Evolutionary conservation across 2,797 vertebrate genomes (phyloP), one percentile per base, ranked within the genome.

Genomic region (Huso huso): DNA sequence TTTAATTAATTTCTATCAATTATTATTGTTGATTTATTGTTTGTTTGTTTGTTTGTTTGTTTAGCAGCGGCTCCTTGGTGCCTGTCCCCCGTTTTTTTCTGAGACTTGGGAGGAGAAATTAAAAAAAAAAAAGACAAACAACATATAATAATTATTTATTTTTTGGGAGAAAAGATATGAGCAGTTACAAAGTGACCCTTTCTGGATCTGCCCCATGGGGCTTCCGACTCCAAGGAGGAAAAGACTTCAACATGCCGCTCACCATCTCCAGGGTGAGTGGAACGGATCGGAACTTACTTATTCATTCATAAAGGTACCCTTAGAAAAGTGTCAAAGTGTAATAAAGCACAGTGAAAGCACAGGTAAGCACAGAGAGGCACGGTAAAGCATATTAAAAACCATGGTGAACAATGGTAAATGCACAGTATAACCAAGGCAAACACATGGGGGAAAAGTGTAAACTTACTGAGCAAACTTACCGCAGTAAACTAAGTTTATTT

Each of bases 231-330:
- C 96, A 98, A 76, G 97, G 96, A 64, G 97, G 97, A 75, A 99
- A 99, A 84, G 97, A 98, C 84, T 99, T 98, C 94, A 98, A 98
- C 81, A 97, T 98, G 97, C 93, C 96, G 15, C 91, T 98, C 82
- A 95, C 94, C 81, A 93, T 98, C 87, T 99, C 95, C 79, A 94
- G 95, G 91, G 96, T 99, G 92, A 98, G 95, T 87, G 71, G 12
- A 48, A 8, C 64, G 52, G 13, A 53, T 23, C 64, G 53, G 13
- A 23, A 55, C 15, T n/a, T 23, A 53, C 51, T 11, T 8, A 52
- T 23, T 48, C 8, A 48, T 7, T 23, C 51, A 37, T 4, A 37
- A 37, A 37, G 23, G 2, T 37, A 37, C 23, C 23, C 23, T 37
- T 37, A 37, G 23, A 37, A 2, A 37, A 37, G 23, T 37, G 2